Evolutionary conservation across 2,888 invertebrate genomes (phyloP).

Genomic region (Chironomus riparius): DNA sequence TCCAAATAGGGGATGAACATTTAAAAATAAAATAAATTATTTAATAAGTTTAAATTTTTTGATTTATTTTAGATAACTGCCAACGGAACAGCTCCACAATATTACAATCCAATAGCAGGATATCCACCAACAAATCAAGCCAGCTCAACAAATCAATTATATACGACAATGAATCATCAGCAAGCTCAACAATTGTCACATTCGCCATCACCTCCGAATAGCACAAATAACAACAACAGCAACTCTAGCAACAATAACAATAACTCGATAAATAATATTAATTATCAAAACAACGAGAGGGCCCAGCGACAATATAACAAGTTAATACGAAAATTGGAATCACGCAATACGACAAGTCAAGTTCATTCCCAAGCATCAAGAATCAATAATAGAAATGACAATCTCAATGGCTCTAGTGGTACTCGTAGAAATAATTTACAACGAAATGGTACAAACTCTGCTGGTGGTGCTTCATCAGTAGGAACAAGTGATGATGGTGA

Average conservation of each 20-base stretch:
- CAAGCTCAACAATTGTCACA: conserved; percentile 46
- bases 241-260: conserved; percentile 51
- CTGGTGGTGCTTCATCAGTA: conserved; percentile 44
- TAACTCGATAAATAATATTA: conserved; percentile 31
- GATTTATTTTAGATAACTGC: conserved; percentile 50
- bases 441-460: conserved; percentile 37
- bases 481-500: conserved; percentile 76
- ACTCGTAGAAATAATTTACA: conserved; percentile 35
- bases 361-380: conserved; percentile 55
- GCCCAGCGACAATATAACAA: conserved; percentile 68
- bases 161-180: conserved; percentile 38
- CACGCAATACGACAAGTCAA: conserved; percentile 35
- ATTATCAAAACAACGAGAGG: conserved; percentile 67
- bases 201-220: conserved; percentile 54
- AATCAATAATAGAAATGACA: conserved; percentile 45
- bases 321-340: conserved; percentile 63
- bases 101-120: conserved; percentile 50
- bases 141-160: conserved; percentile 37
- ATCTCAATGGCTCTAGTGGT: conserved; percentile 47
- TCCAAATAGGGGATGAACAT: neutral
- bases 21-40: neutral
- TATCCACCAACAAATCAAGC: conserved; percentile 46
- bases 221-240: conserved; percentile 42
- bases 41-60: conserved; percentile 20
- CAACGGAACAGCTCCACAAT: conserved; percentile 63